Evolutionary conservation across 2,888 invertebrate species (phyloP).

Genomic region (Hyppa rectilinea): DNA sequence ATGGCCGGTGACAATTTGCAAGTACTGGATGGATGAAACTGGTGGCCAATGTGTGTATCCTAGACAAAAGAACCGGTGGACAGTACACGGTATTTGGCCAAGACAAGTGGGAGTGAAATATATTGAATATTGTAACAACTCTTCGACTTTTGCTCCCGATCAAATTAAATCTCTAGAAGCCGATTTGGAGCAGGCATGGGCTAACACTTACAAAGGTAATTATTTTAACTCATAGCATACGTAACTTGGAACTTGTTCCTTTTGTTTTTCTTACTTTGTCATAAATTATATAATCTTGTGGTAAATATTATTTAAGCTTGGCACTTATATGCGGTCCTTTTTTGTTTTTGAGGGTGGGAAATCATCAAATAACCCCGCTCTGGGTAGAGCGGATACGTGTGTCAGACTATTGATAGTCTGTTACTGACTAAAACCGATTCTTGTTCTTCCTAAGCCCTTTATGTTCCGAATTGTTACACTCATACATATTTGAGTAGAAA

Average conservation of each 20-base stretch:
- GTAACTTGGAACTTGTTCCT: not conserved
- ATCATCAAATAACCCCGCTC: too few species aligned
- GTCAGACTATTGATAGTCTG: too few species aligned
- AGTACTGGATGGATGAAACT: conserved; percentile 13
- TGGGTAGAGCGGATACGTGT: too few species aligned
- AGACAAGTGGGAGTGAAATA: not conserved
- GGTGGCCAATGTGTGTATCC: conserved; percentile 25
- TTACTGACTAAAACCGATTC: too few species aligned
- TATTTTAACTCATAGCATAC: not conserved
- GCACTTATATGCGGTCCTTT: too few species aligned
- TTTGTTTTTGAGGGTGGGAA: too few species aligned
- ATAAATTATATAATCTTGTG: not conserved
- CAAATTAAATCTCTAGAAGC: conserved; percentile 16
- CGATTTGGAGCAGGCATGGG: conserved; percentile 30
- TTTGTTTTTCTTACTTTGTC: not conserved
- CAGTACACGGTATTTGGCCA: conserved; percentile 49
- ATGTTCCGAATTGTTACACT: too few species aligned
- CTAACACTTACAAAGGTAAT: conserved; percentile 85
- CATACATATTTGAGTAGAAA: too few species aligned
- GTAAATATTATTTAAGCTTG: too few species aligned
- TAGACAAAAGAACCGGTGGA: conserved; percentile 19
- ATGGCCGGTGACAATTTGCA: conserved; percentile 39
- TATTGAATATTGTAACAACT: conserved; percentile 12
- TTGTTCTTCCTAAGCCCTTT: too few species aligned
- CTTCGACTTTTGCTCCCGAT: conserved; percentile 24